These are phyloP conservation scores for Tachuris rubrigastra DNA, from an alignment of 2,113 vertebrate genomes.

Conservation along the genomic window DNA sequence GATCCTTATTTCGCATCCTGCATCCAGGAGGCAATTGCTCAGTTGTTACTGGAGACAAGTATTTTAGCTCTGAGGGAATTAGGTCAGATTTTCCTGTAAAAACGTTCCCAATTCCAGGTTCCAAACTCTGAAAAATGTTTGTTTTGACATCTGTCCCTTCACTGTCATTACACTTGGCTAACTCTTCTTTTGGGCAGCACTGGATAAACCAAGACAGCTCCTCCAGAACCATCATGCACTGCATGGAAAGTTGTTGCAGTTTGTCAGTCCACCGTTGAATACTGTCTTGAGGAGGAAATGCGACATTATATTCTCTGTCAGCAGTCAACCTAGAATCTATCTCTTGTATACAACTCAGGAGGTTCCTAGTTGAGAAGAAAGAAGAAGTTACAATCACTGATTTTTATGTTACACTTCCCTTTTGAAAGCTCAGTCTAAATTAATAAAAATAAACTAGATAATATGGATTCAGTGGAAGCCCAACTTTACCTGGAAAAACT, in stretches of 20 bases:
- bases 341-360: conserved; percentile 78
- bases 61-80: conserved; percentile 68
- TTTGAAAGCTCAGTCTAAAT: not conserved
- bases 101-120: not conserved
- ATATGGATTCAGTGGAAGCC: not conserved
- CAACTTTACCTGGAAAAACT: not conserved
- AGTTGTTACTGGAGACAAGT: conserved; percentile 78
- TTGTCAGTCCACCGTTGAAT: conserved; percentile 78
- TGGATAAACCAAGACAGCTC: conserved; percentile 87
- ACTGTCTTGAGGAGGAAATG: conserved; percentile 86
- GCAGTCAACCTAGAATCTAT: conserved; percentile 65
- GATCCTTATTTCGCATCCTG: conserved; percentile 80
- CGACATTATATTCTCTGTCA: conserved; percentile 54
- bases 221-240: conserved; percentile 81
- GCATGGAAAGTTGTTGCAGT: conserved; percentile 79
- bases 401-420: not conserved
- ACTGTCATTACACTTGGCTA: not conserved
- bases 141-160: not conserved
- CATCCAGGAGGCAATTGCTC: conserved; percentile 82
- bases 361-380: conserved; percentile 73
- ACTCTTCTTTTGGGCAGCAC: conserved; percentile 82
- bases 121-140: not conserved
- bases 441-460: not conserved
- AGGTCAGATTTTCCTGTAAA: not conserved
- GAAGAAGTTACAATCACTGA: not conserved